These are phyloP conservation scores for Crotalus helleri DNA, from an alignment of 2,113 vertebrate genomes.

Conservation along the genomic window DNA sequence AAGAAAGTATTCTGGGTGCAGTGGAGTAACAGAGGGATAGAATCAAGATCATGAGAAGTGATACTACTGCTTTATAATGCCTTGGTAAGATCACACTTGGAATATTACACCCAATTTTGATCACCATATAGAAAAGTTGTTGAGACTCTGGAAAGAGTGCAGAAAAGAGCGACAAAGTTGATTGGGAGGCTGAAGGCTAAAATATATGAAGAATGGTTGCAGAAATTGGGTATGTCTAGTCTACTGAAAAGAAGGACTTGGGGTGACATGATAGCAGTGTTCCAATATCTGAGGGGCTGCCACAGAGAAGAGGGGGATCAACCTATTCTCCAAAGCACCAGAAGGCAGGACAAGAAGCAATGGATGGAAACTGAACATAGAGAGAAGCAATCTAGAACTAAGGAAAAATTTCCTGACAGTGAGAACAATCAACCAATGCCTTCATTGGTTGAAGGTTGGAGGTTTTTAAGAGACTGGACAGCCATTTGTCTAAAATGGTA, in stretches of 20 bases:
- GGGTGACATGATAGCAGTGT: background rate
- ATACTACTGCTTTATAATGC: background rate
- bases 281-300: background rate
- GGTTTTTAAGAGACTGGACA: background rate
- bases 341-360: background rate
- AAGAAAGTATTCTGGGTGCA: background rate
- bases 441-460: background rate
- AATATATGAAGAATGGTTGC: background rate
- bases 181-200: background rate
- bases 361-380: background rate
- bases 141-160: background rate
- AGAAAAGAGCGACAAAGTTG: background rate
- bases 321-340: background rate
- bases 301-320: background rate
- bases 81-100: background rate
- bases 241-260: background rate
- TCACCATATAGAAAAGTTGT: background rate
- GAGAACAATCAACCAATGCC: background rate
- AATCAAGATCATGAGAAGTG: background rate
- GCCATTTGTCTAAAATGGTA: background rate
- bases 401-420: background rate
- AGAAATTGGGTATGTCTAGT: background rate
- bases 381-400: background rate
- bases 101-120: background rate
- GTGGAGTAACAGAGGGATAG: background rate